Conservation (phyloP, 30 jellyfish, hydroid and myxozoan genomes). For the Calvadosia cruxmelitensis region DNA sequence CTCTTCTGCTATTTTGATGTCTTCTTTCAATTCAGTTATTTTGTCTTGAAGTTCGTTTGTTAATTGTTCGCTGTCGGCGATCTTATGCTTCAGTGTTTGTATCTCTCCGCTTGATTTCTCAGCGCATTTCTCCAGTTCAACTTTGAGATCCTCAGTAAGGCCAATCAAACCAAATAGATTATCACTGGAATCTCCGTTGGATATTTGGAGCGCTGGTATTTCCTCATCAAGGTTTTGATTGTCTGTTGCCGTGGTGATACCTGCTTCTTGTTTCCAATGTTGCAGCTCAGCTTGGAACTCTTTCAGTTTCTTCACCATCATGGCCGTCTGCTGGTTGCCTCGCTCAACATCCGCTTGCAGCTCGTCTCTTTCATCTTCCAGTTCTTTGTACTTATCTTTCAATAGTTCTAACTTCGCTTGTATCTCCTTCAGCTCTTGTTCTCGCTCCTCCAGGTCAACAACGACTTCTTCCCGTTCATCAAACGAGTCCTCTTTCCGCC, state of each 20-base stretch:
- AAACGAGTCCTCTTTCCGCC: slow-evolving; percentile 14
- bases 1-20: slow-evolving; percentile 13
- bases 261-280: slow-evolving; percentile 2
- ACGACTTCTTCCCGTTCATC: slow-evolving; percentile 16
- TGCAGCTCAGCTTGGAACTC: neutral
- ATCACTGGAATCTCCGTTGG: neutral
- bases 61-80: slow-evolving; percentile 16
- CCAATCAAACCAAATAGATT: neutral
- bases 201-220: neutral
- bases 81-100: slow-evolving; percentile 15
- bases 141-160: neutral
- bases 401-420: neutral
- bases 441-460: neutral
- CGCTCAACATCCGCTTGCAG: slow-evolving; percentile 3
- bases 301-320: slow-evolving; percentile 6
- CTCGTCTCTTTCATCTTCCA: neutral
- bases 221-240: neutral
- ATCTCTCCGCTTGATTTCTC: neutral
- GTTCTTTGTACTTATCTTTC: neutral
- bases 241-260: no score
- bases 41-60: slow-evolving; percentile 21
- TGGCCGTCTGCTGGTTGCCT: neutral
- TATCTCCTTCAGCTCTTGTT: slow-evolving; percentile 2
- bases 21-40: slow-evolving; percentile 27
- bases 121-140: neutral